Base-by-base conservation (phyloP, 2,797 vertebrate genomes). In the Danionella dracula region DNA sequence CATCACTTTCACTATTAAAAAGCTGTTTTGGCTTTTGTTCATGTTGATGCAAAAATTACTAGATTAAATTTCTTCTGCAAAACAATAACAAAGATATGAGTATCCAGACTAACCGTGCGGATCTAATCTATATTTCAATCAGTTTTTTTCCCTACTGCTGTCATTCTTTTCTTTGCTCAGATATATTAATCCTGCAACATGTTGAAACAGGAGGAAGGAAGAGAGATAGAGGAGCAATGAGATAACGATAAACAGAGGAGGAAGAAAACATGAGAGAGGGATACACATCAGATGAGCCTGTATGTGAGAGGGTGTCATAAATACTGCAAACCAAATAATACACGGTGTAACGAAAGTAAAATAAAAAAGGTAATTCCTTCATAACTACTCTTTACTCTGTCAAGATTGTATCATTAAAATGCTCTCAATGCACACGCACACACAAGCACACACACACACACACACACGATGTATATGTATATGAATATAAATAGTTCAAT, bases 271-370 rank as follows among this genome's bases (percentile, higher is more conserved):
- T 20, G 57, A 66, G 54, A 63, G 62, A 35, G 37, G 45, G 23
- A 63, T 75, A 74, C 74, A 82, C 74, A 80, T 61, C 51, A 50
- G 71, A 74, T 73, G 72, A 38, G 32, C 11, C 23, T 11, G 27
- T 5, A 15, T 15, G 64, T 63, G 57, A 77, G 70, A 40, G 20
- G 38, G 44, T 16, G 66, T 32, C 12, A 16, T 9, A 29, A 6
- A 46, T 7, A 13, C 32, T n/a, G 37, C 5, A 35, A 15, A 11
- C 7, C 7, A 5, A 12, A 1, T 0, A 10, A 45, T 46, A 7
- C 8, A 46, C 12, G 1, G 8, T n/a, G n/a, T n/a, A n/a, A n/a
- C n/a, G n/a, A n/a, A n/a, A n/a, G n/a, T n/a, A n/a, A n/a, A n/a
- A n/a, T n/a, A n/a, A n/a, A n/a, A n/a, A n/a, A n/a, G n/a, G n/a